Evolutionary conservation across 2,888 invertebrate genomes (phyloP), one percentile per base, ranked within the genome.

Genomic region (Melipona beecheii): DNA sequence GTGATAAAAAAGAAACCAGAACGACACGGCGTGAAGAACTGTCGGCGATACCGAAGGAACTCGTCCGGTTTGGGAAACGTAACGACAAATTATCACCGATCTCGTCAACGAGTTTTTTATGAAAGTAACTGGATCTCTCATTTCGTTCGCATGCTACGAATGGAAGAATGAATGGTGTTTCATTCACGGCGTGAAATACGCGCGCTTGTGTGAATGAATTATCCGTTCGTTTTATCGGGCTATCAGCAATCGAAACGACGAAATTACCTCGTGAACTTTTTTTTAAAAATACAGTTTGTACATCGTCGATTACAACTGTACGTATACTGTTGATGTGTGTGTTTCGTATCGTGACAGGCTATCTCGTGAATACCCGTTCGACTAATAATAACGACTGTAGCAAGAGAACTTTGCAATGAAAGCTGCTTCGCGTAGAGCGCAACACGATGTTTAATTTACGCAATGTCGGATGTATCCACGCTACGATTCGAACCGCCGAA

Each of bases 401-500:
- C 2, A 27, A 75, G 60, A 58, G 27, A 73, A 36, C 31, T 71
- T 65, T 49, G 17, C 31, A 19, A n/a, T 54, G 36, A 65, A 66
- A 17, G n/a, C 27, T 71, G 31, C 58, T 27, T 49, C 52, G n/a
- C 43, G 19, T 69, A 24, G 21, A 76, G 6, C n/a, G 43, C 58
- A 68, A 31, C 43, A 9, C 52, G 56, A 21, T 64, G 9, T 9
- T 71, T 82, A 76, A 87, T 81, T 78, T 70, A 82, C 77, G 50
- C 77, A 49, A 58, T 49, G n/a, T 15, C 13, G 49, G 56, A 36
- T 15, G 9, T 43, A 43, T 43, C 17, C n/a, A 52, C 69, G 36
- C 49, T 31, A 65, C 52, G 62, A 84, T 80, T 83, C 71, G 81
- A 86, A 84, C 75, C 73, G 78, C 9, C 72, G 75, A 64, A 68